These are phyloP conservation scores for Halictus quadricinctus DNA, from an alignment of 2,888 invertebrate genomes.

Conservation along the genomic window DNA sequence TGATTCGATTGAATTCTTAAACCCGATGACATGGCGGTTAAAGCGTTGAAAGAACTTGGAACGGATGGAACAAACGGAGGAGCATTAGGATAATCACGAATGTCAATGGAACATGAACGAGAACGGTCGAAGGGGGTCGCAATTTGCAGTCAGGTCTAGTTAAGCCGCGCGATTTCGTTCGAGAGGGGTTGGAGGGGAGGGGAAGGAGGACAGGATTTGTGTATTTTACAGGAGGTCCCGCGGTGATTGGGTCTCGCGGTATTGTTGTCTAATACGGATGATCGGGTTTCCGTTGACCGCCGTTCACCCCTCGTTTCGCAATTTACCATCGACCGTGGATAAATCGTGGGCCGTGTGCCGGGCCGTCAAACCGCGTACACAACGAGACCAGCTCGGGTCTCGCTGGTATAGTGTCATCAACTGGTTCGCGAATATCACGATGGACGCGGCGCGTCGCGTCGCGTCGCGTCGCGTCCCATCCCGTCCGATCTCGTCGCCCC, in stretches of 20 bases:
- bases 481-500: constrained; percentile 15
- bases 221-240: constrained; percentile 52
- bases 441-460: constrained; percentile 37
- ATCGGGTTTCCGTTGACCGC: constrained; percentile 63
- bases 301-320: constrained; percentile 47
- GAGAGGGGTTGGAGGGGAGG: background rate
- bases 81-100: background rate
- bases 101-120: background rate
- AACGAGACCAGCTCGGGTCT: constrained; percentile 12
- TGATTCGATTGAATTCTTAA: no score
- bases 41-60: no score
- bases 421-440: constrained; percentile 41
- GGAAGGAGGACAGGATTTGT: constrained; percentile 24
- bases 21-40: no score
- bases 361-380: constrained; percentile 56
- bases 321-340: constrained; percentile 44
- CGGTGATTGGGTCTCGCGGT: constrained; percentile 43
- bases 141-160: background rate
- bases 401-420: constrained; percentile 43
- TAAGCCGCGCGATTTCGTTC: background rate
- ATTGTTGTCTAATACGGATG: constrained; percentile 68
- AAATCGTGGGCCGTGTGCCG: constrained; percentile 55
- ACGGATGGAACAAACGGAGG: background rate
- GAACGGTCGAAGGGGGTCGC: background rate
- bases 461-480: background rate